Base-by-base conservation (phyloP, 2,888 invertebrate species). In the Caenorhabditis doughertyi region DNA sequence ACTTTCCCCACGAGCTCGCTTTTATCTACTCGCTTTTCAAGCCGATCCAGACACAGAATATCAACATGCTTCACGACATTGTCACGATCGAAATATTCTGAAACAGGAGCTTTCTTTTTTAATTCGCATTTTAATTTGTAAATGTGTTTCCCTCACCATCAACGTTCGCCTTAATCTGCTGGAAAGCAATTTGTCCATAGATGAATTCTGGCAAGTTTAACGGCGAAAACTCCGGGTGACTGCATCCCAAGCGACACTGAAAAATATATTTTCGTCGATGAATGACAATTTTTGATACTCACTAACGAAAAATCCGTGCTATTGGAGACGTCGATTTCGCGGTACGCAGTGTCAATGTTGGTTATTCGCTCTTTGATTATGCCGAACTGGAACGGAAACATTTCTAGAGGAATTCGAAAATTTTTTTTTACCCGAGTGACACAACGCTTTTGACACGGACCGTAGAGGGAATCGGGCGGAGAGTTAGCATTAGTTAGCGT, bases 231-330 rank as follows among this genome's bases (percentile, higher is more conserved):
- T 73, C 74, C 4, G 83, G 83, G 23, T 74, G 73, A 39, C 62
- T 73, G 51, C 85, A 85, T 49, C 85, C 85, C 8, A 85, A 64
- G 58, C 83, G 81, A 39, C 85, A 85, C 83, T 84, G 60, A 60
- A 84, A 83, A 16, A 39, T 9, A 8, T 2, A 27, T 44, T 44
- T 44, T 44, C 16, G 5, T n/a, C 5, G n/a, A 32, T 29, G 5
- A 58, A 21, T 7, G 13, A 29, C n/a, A 16, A 16, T 44, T 5
- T n/a, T 44, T 9, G n/a, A 16, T 2, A 0, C 73, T 58, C 39
- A 84, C 84, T 79, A 85, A 49, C 9, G 76, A 77, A 42, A 83
- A 85, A n/a, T 85, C 80, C 2, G 83, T 83, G 39, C 79, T 83
- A 51, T 85, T 81, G 8, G 44, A 27, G 39, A 85, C 71, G 23